Percentiles rank a stretch among this genome's conserved stretches.
Conservation (phyloP, 2,888 invertebrate species). For the Notodromas monacha region DNA sequence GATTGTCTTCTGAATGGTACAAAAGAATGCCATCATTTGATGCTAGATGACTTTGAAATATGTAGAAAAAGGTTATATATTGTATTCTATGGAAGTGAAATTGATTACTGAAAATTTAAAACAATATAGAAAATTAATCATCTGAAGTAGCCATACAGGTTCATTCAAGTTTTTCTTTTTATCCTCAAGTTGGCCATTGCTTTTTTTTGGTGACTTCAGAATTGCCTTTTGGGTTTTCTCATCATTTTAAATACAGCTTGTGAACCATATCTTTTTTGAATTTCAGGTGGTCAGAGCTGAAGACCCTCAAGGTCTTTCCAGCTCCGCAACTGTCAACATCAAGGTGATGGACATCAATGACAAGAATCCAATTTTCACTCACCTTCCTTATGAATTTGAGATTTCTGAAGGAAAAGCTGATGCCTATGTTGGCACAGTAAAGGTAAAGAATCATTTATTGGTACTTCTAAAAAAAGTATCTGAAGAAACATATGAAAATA, state of each 20-base stretch:
- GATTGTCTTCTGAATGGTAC: no score
- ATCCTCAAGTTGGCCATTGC: neutral
- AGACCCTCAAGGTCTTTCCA: constrained; percentile 45
- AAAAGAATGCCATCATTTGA: no score
- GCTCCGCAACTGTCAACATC: constrained; percentile 51
- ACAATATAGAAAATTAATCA: no score
- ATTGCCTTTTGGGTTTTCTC: neutral
- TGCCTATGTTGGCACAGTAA: constrained; percentile 33
- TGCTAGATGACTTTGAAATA: no score
- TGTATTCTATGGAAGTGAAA: no score
- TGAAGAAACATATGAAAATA: constrained; percentile 1
- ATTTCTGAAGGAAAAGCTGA: constrained; percentile 12
- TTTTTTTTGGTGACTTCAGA: no score
- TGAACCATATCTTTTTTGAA: constrained; percentile 8
- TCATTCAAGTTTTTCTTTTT: no score
- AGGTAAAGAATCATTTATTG: constrained; percentile 10
- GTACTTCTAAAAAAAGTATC: constrained; percentile 1
- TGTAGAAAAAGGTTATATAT: no score
- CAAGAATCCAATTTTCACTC: constrained; percentile 60
- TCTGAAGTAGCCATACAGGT: no score
- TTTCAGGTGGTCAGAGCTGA: constrained; percentile 43
- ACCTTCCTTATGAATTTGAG: constrained; percentile 38
- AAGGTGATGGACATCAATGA: constrained; percentile 70
- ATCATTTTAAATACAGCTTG: no score
- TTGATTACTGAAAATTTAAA: no score